Percentiles rank a stretch among this genome's conserved stretches.
These are phyloP conservation scores for Eulemur rufifrons DNA, from an alignment of 2,113 vertebrate species.

Conservation along the genomic window DNA sequence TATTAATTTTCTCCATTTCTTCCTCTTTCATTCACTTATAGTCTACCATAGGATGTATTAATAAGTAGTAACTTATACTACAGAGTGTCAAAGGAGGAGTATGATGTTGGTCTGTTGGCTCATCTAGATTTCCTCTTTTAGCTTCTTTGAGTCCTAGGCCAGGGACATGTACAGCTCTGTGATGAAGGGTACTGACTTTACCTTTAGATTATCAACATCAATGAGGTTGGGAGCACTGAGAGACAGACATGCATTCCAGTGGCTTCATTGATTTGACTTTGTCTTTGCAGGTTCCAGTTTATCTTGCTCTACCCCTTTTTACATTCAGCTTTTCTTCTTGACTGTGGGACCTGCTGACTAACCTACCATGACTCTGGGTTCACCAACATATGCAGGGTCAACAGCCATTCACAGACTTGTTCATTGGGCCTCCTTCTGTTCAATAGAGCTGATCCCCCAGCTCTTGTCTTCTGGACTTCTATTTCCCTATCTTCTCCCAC, in stretches of 20 bases:
- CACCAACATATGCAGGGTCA: background rate
- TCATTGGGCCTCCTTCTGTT: background rate
- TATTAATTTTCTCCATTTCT: background rate
- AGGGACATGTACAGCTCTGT: background rate
- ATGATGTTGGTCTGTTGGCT: background rate
- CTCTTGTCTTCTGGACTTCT: background rate
- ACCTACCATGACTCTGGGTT: background rate
- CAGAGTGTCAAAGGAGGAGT: background rate
- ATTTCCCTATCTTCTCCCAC: background rate
- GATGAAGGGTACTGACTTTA: background rate
- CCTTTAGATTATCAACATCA: background rate
- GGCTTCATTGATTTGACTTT: background rate
- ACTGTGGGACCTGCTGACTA: background rate
- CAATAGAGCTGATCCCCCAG: background rate
- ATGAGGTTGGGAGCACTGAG: background rate
- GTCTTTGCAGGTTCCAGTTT: background rate
- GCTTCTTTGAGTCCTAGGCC: background rate
- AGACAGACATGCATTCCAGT: background rate
- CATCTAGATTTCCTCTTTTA: background rate
- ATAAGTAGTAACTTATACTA: background rate
- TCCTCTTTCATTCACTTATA: background rate
- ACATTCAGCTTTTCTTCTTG: background rate
- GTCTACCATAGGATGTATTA: background rate
- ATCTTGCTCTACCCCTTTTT: background rate
- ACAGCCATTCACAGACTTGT: background rate